phyloP scores from a whole-genome alignment of 2,113 vertebrate species.

The Apaloderma vittatum region DNA sequence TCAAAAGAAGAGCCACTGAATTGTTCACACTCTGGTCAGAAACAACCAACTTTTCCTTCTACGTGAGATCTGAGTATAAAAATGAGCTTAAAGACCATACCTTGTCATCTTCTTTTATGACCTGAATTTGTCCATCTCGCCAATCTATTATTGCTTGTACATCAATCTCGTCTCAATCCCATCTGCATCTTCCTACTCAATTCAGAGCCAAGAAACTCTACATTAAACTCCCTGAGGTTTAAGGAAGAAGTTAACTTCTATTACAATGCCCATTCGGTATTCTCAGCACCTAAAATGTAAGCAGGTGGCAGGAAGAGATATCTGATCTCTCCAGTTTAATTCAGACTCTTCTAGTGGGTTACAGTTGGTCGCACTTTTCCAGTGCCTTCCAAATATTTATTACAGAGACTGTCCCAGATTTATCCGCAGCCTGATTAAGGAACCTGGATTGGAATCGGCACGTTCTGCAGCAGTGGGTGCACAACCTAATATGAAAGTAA shows the following conservation, averaged over 20 bases:
- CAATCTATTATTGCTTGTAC: background rate
- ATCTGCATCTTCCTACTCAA: background rate
- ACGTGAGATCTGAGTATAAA: background rate
- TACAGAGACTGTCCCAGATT: background rate
- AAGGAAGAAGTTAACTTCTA: background rate
- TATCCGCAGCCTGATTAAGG: background rate
- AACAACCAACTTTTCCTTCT: background rate
- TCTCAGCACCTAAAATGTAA: background rate
- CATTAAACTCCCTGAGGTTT: background rate
- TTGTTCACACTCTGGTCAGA: background rate
- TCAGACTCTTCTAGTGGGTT: no score
- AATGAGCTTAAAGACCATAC: background rate
- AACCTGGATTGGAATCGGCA: background rate
- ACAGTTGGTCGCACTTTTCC: no score
- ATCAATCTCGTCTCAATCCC: background rate
- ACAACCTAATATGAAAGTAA: background rate
- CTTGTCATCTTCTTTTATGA: background rate
- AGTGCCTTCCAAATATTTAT: no score
- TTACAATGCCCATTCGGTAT: background rate
- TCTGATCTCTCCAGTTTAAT: no score
- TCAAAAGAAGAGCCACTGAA: background rate
- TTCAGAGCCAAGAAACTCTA: background rate
- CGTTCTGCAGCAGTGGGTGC: background rate
- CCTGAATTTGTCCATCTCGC: no score
- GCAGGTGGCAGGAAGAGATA: no score